Percentiles rank a stretch among this genome's conserved stretches.
These are phyloP conservation scores for Onychostoma macrolepis DNA, from an alignment of 2,113 vertebrate genomes.

Conservation along the genomic window DNA sequence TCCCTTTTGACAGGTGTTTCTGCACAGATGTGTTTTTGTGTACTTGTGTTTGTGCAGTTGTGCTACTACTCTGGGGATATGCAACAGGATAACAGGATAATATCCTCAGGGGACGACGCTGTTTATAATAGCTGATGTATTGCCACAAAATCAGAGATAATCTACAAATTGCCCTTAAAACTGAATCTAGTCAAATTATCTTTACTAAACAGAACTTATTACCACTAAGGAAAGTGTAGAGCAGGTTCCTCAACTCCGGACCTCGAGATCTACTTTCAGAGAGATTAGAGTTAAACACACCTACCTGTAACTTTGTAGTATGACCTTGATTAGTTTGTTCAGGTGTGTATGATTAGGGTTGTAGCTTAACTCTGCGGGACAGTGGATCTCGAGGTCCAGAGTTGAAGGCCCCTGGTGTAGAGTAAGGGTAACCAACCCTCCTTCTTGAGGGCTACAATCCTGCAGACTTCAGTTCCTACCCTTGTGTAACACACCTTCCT, in stretches of 20 bases:
- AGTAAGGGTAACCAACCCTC: background rate
- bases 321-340: background rate
- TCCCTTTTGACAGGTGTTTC: background rate
- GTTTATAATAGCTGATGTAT: conserved; percentile 63
- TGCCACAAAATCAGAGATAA: conserved; percentile 46
- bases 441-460: background rate
- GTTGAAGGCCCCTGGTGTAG: background rate
- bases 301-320: background rate
- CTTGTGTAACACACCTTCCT: background rate
- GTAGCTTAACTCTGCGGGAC: background rate
- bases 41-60: conserved; percentile 48
- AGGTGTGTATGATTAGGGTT: background rate
- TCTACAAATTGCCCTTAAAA: background rate
- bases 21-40: conserved; percentile 38
- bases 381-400: background rate
- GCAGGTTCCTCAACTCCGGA: background rate
- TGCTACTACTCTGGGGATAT: background rate
- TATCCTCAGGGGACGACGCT: conserved; percentile 64
- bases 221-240: background rate
- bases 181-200: background rate
- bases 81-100: conserved; percentile 65
- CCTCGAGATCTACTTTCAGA: background rate
- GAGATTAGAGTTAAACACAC: background rate
- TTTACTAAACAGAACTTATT: background rate
- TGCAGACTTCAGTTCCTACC: background rate